Evolutionary conservation across 2,888 invertebrate species (phyloP), one percentile per base, ranked within the genome.

Genomic region (Diloba caeruleocephala): DNA sequence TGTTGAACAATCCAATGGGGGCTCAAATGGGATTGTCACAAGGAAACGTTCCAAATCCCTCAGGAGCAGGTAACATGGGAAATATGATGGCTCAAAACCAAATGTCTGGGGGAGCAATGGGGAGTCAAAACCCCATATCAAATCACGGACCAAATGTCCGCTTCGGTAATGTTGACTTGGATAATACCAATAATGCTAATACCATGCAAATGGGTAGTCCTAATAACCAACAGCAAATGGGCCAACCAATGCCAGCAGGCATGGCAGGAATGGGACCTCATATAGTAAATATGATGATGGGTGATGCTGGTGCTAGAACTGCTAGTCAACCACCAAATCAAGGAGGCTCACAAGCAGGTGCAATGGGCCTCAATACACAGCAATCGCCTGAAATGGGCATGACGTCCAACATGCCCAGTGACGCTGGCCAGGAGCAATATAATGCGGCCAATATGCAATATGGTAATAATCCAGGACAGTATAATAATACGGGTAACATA

Each of bases 261-360:
- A 86, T 90, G 85, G 89, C 89, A 42, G 88, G 87, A 17, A 86
- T 90, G 85, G 90, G 90, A 3, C 82, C 83, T 33, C 74, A 88
- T 56, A 90, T 90, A 36, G 56, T 88, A 1, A 87, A 85, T 38
- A 89, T 90, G 89, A 82, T 90, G 73, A 73, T 75, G 60, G 63
- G 76, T 49, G 71, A 76, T 26, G 58, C 71, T 19, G n/a, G 26
- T 28, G 32, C 53, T 10, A 54, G 29, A 48, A 13, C 21, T 32
- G 42, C 50, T 3, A 62, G 54, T 37, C 43, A 53, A n/a, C n/a
- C n/a, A 19, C 54, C 59, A 17, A 55, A 44, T 45, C 48, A 44
- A 43, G 45, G 26, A 17, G 37, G 41, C 6, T 7, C 33, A 25
- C 46, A 45, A 48, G 23, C 10, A 7, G 56, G 49, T 34, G 41